These are phyloP conservation scores for Axinella damicornis DNA, from an alignment of 37 sponge, comb jelly and placozoan species.

Conservation along the genomic window DNA sequence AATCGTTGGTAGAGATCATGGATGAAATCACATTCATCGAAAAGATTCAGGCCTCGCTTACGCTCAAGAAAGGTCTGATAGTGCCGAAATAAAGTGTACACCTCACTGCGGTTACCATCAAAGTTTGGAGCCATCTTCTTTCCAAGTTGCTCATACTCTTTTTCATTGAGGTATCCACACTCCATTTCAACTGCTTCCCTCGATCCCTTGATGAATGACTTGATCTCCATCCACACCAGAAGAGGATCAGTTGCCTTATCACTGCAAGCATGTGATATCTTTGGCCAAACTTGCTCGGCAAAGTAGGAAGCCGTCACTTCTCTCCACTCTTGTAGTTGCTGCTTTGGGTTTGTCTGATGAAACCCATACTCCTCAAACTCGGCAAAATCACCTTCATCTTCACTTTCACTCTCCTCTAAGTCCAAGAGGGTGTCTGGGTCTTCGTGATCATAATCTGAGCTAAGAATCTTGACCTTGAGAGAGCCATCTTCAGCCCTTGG, in stretches of 20 bases:
- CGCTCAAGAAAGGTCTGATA: conserved; percentile 35
- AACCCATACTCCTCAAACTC: background rate
- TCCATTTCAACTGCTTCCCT: conserved; percentile 45
- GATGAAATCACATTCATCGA: conserved; percentile 83
- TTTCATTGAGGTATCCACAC: conserved; percentile 32
- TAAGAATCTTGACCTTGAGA: conserved; percentile 43
- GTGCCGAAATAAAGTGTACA: conserved; percentile 66
- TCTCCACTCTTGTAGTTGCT: conserved; percentile 40
- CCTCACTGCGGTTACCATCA: conserved; percentile 38
- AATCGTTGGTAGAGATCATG: conserved; percentile 6
- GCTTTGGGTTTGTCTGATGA: background rate
- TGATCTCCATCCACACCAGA: conserved; percentile 81
- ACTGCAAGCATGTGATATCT: conserved; percentile 14
- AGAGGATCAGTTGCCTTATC: conserved; percentile 22
- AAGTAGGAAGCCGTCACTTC: conserved; percentile 53
- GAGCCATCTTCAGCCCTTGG: conserved; percentile 44
- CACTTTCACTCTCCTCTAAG: conserved; percentile 42
- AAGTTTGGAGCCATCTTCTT: conserved; percentile 71
- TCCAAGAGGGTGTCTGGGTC: conserved; percentile 45
- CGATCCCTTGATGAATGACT: conserved; percentile 81
- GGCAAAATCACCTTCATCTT: conserved; percentile 32
- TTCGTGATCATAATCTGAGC: conserved; percentile 59
- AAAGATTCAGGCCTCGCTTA: conserved; percentile 8
- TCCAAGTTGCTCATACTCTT: conserved; percentile 60
- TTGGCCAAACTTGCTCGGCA: conserved; percentile 52